Evolutionary conservation across 2,888 invertebrate genomes (phyloP).

Genomic region (Mellilla xanthometata): DNA sequence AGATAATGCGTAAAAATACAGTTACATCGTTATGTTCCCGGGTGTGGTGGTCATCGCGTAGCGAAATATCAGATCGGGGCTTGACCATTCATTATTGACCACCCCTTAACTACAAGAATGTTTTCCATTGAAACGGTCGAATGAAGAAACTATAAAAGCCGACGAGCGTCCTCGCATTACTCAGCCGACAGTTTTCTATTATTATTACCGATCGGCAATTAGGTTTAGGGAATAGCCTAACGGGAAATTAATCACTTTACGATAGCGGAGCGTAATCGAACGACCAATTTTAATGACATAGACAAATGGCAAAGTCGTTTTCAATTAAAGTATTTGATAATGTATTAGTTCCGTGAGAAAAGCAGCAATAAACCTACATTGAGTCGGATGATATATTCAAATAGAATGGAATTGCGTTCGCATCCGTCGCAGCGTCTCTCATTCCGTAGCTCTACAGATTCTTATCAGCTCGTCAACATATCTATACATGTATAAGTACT

Average conservation of each 20-base stretch:
- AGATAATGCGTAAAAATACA: constrained; percentile 77
- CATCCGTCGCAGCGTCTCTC: constrained; percentile 75
- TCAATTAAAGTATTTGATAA: constrained; percentile 76
- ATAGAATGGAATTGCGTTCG: constrained; percentile 76
- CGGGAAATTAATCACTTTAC: constrained; percentile 48
- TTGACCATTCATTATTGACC: constrained; percentile 72
- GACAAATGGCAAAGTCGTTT: constrained; percentile 75
- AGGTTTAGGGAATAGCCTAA: constrained; percentile 48
- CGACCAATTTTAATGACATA: constrained; percentile 54
- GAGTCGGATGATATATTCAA: constrained; percentile 77
- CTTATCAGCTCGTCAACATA: constrained; percentile 74
- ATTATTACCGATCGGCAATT: constrained; percentile 43
- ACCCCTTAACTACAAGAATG: constrained; percentile 53
- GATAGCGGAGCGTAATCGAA: constrained; percentile 53
- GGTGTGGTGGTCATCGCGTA: constrained; percentile 61
- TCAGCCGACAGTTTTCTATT: constrained; percentile 38
- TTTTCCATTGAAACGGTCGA: constrained; percentile 55
- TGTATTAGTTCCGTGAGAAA: constrained; percentile 82
- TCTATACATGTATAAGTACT: constrained; percentile 24
- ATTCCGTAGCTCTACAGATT: constrained; percentile 62
- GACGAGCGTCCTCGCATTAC: constrained; percentile 50
- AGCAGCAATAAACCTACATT: constrained; percentile 82
- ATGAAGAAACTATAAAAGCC: constrained; percentile 52
- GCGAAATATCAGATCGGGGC: constrained; percentile 65
- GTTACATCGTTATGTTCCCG: constrained; percentile 66